These are phyloP conservation scores for Lycopodina hypogea DNA, from an alignment of 37 sponge, comb jelly and placozoan genomes.

Conservation along the genomic window DNA sequence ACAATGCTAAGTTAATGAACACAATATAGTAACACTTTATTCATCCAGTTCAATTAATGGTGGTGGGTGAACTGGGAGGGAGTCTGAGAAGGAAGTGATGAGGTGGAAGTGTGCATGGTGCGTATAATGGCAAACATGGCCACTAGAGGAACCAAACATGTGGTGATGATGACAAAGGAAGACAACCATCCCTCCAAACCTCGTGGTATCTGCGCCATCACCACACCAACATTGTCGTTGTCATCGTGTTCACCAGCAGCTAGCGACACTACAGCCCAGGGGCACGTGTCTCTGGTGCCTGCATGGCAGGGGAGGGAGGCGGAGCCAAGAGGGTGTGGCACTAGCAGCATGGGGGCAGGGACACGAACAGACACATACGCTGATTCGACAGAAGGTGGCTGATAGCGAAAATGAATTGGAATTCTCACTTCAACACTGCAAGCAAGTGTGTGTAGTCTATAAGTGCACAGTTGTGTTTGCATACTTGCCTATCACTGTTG, in stretches of 20 bases:
- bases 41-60: no score
- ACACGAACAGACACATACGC: neutral
- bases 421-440: slow-evolving; percentile 8
- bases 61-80: no score
- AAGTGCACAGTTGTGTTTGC: neutral
- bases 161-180: neutral
- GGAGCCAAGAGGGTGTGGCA: neutral
- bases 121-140: neutral
- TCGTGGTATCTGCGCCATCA: neutral
- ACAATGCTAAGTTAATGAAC: no score
- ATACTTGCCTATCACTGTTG: no score
- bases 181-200: neutral
- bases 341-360: slow-evolving; percentile 17
- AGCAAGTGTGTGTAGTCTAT: neutral
- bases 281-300: slow-evolving; percentile 7
- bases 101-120: no score
- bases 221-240: neutral
- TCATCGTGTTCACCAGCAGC: neutral
- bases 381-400: slow-evolving; percentile 4
- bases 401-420: slow-evolving; percentile 42
- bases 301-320: slow-evolving; percentile 16
- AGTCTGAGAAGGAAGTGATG: neutral
- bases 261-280: neutral
- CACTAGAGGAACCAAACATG: neutral
- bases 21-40: no score